phyloP scores from a whole-genome alignment of 2,113 vertebrate species.

The Sigmodon hispidus region DNA sequence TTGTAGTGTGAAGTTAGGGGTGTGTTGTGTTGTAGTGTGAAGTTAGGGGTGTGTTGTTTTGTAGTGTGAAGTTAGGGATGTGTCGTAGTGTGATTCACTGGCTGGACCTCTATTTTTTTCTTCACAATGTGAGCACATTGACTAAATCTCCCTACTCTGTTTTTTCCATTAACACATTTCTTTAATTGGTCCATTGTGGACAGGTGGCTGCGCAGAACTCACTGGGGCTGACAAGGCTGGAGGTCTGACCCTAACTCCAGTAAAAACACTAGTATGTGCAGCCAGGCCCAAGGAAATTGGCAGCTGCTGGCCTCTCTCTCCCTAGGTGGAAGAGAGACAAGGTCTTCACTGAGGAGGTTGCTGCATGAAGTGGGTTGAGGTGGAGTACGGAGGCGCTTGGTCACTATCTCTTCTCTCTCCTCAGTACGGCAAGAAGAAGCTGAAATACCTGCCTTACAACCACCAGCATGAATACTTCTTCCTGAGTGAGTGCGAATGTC shows the following conservation, averaged over 20 bases:
- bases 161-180: background rate
- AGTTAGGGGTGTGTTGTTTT: too few relatives aligned
- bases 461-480: slow-evolving; percentile 97
- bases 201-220: background rate
- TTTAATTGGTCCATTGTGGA: background rate
- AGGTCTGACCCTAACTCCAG: too few relatives aligned
- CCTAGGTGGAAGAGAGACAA: accelerated
- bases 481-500: slow-evolving; percentile 88
- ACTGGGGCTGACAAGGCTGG: background rate
- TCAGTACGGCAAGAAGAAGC: slow-evolving; percentile 95
- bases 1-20: too few relatives aligned
- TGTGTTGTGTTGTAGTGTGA: too few relatives aligned
- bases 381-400: accelerated
- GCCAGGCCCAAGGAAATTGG: background rate
- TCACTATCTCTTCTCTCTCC: background rate
- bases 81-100: too few relatives aligned
- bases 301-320: too few relatives aligned
- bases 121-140: background rate
- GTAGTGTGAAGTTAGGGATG: too few relatives aligned
- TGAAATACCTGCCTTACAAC: slow-evolving; percentile 83
- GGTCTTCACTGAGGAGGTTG: background rate
- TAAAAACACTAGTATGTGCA: background rate
- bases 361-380: accelerated
- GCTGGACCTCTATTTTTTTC: background rate
- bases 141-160: background rate